These are phyloP conservation scores for Tragelaphus scriptus DNA, from an alignment of 2,113 vertebrate species.

Conservation along the genomic window DNA sequence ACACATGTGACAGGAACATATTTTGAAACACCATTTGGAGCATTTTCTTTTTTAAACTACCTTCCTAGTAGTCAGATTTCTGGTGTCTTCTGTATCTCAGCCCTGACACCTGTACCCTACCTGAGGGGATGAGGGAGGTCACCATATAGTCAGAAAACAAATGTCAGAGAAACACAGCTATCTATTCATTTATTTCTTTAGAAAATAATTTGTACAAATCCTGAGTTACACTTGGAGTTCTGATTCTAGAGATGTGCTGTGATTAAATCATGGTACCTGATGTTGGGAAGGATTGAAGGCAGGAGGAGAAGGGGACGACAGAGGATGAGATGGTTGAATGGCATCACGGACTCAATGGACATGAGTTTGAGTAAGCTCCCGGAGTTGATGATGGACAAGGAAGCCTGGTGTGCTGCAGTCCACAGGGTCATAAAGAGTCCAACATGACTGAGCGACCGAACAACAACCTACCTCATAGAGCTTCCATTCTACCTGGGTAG, in stretches of 20 bases:
- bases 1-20: neutral
- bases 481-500: neutral
- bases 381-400: neutral
- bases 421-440: neutral
- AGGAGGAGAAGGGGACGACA: neutral
- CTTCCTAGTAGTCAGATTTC: neutral
- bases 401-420: neutral
- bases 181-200: conserved; percentile 5
- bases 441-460: neutral
- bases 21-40: neutral
- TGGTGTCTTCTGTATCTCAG: neutral
- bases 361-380: neutral
- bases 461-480: neutral
- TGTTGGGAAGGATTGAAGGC: neutral
- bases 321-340: neutral
- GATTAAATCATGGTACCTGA: neutral
- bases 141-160: neutral
- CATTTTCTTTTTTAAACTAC: neutral
- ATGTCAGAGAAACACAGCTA: neutral
- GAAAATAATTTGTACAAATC: neutral
- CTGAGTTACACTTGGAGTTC: neutral
- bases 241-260: neutral
- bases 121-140: neutral
- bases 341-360: neutral
- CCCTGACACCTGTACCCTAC: neutral